Evolutionary conservation across 2,797 vertebrate species (phyloP), one percentile per base, ranked within the genome.

Genomic region (Poeciliopsis paucimaculata): DNA sequence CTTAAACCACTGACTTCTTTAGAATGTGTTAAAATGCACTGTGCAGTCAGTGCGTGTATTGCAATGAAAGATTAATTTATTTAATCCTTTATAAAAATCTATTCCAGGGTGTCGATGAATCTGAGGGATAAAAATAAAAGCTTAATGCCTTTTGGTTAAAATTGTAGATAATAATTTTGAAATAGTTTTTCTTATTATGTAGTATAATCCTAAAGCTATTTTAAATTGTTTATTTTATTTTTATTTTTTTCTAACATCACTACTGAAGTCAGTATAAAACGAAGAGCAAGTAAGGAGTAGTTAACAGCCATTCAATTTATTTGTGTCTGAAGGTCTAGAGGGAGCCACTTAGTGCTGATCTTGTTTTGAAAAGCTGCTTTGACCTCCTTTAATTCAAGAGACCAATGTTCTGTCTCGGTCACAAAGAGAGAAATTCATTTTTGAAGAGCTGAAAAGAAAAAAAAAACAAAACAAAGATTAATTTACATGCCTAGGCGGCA

Each of bases 351-450:
- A 92, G 83, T 53, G 87, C 84, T 92, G 86, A 93, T 93, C 90
- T 88, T 92, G 86, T 93, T 93, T 88, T 90, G 84, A 90, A 90
- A 86, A 89, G 89, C 85, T 84, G 87, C 83, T 87, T 90, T 93
- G 93, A 89, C 92, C 93, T 95, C 86, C 87, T 95, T 94, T 94
- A 93, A 91, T 93, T 90, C 82, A 89, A 87, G 86, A 78, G 84
- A 84, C 83, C 90, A 81, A 77, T 73, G 78, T 82, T 88, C 83
- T 79, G 83, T 93, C 88, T 89, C 66, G 82, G 90, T 89, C 83
- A 83, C 82, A 81, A 81, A 79, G 82, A 86, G 82, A 89, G 76
- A 81, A 91, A 95, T 95, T 91, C 75, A 94, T 94, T 90, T 91
- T 93, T 85, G 75, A 75, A 74, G 53, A 13, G n/a, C 68, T 62